These are phyloP conservation scores for Apeltes quadracus DNA, from an alignment of 2,113 vertebrate genomes.

Conservation along the genomic window DNA sequence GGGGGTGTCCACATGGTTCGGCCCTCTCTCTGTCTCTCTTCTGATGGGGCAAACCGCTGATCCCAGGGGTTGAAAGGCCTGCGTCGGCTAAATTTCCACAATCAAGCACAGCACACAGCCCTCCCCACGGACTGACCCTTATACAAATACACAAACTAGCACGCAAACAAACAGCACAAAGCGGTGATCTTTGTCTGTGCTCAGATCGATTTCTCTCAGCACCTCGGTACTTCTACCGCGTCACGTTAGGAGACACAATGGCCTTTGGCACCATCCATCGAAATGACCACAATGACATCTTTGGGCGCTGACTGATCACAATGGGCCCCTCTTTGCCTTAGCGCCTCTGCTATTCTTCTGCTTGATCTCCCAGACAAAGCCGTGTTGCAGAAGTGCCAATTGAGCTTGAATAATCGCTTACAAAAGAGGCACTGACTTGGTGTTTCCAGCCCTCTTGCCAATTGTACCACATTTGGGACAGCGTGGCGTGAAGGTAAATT, in stretches of 20 bases:
- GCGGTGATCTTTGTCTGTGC: conserved; percentile 54
- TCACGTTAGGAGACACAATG: conserved; percentile 65
- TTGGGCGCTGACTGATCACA: conserved; percentile 54
- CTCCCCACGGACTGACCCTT: neutral
- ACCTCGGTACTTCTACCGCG: conserved; percentile 53
- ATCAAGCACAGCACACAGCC: conserved; percentile 56
- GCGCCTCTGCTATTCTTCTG: conserved; percentile 72
- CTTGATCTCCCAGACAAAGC: conserved; percentile 75
- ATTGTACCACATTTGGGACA: conserved; percentile 31
- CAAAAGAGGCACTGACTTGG: conserved; percentile 69
- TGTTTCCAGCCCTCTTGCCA: conserved; percentile 48
- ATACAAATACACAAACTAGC: neutral
- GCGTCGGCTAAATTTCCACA: conserved; percentile 70
- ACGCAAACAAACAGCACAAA: conserved; percentile 52
- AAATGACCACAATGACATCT: conserved; percentile 48
- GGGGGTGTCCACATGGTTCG: conserved; percentile 53
- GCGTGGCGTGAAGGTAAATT: conserved; percentile 21
- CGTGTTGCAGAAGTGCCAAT: conserved; percentile 65
- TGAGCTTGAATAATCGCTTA: conserved; percentile 75
- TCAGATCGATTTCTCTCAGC: conserved; percentile 74
- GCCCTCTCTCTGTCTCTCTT: conserved; percentile 51
- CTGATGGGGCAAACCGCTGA: conserved; percentile 80
- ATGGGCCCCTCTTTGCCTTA: conserved; percentile 59
- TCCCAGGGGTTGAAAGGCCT: conserved; percentile 69
- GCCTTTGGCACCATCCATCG: conserved; percentile 58